phyloP scores from a whole-genome alignment of 2,888 invertebrate genomes.

The Pammene aurita region DNA sequence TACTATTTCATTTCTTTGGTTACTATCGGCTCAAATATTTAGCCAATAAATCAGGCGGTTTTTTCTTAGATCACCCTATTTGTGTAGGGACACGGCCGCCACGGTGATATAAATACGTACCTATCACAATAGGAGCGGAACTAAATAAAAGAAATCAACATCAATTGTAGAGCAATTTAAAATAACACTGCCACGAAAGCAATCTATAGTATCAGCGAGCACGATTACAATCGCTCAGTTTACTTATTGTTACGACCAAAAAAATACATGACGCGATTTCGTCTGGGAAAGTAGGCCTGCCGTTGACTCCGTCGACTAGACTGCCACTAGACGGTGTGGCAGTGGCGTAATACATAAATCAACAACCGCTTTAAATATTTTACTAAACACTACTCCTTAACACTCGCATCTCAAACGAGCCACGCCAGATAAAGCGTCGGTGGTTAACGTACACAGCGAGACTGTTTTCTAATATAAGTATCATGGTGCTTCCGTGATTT shows the following conservation, averaged over 20 bases:
- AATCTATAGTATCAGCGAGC: slow-evolving; percentile 55
- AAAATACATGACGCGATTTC: slow-evolving; percentile 64
- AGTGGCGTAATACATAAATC: slow-evolving; percentile 42
- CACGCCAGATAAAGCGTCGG: neutral
- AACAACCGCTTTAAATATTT: slow-evolving; percentile 26
- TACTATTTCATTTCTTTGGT: too few relatives aligned
- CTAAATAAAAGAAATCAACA: neutral
- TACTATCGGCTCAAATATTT: too few relatives aligned
- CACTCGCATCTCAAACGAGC: neutral
- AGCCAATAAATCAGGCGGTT: too few relatives aligned
- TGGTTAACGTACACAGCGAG: neutral
- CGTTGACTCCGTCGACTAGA: slow-evolving; percentile 74
- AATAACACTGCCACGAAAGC: slow-evolving; percentile 20
- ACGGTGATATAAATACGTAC: neutral
- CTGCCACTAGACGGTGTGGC: slow-evolving; percentile 65
- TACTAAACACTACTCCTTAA: slow-evolving; percentile 48
- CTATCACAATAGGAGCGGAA: neutral
- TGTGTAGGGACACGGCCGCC: too few relatives aligned
- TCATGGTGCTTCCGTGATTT: slow-evolving; percentile 16
- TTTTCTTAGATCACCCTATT: too few relatives aligned
- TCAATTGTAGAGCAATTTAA: slow-evolving; percentile 13
- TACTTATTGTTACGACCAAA: slow-evolving; percentile 70
- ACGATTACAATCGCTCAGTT: slow-evolving; percentile 67
- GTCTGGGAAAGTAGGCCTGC: slow-evolving; percentile 76
- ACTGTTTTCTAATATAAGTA: neutral